phyloP scores from a whole-genome alignment of 2,888 invertebrate genomes.

The Scaptomyza flava region DNA sequence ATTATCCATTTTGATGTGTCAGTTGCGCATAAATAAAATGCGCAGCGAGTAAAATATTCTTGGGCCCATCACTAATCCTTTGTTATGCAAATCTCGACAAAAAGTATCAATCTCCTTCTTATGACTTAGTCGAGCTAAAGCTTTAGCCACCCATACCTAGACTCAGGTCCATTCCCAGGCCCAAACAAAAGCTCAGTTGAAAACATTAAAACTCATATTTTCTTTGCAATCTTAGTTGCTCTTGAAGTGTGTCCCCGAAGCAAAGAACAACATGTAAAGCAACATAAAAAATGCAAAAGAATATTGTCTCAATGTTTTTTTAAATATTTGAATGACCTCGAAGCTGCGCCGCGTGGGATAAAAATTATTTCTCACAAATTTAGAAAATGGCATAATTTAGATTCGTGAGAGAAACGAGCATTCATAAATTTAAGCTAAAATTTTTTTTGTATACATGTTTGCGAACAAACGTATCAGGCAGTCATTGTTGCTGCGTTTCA shows the following conservation, averaged over 20 bases:
- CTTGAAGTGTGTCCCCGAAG: constrained; percentile 27
- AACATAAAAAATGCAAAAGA: constrained; percentile 12
- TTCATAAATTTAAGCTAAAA: constrained; percentile 40
- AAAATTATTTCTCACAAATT: constrained; percentile 24
- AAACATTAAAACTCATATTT: constrained; percentile 54
- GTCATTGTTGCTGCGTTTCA: constrained; percentile 14
- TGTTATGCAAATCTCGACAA: constrained; percentile 69
- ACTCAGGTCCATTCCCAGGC: neutral
- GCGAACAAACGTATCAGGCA: constrained; percentile 16
- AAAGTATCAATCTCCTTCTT: constrained; percentile 60
- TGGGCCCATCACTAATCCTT: constrained; percentile 40
- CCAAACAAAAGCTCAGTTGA: neutral
- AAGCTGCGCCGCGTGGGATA: constrained; percentile 19
- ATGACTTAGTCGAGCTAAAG: constrained; percentile 43
- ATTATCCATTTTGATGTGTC: constrained; percentile 74
- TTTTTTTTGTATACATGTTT: constrained; percentile 19
- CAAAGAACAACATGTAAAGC: constrained; percentile 1
- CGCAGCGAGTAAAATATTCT: constrained; percentile 15
- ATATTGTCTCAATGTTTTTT: constrained; percentile 32
- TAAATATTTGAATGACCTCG: constrained; percentile 26
- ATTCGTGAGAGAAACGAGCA: neutral
- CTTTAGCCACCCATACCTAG: constrained; percentile 1
- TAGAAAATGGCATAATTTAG: constrained; percentile 34
- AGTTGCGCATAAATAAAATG: constrained; percentile 68
- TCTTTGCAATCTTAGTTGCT: constrained; percentile 40